phyloP scores from a whole-genome alignment of 1,140 invertebrate genomes.

The Geopemphigus sp. region DNA sequence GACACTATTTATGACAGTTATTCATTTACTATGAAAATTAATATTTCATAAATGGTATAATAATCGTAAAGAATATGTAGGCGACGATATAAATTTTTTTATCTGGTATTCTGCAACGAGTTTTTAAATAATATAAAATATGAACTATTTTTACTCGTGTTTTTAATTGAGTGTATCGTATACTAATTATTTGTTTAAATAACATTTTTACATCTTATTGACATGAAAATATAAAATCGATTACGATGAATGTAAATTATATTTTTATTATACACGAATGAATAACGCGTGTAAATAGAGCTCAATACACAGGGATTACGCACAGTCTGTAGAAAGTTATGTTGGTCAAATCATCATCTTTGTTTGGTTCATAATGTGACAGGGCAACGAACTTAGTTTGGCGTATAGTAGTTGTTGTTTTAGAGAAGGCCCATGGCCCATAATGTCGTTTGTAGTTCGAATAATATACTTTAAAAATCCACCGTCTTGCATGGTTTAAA shows the following conservation, averaged over 20 bases:
- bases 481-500: neutral
- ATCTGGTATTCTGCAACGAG: neutral
- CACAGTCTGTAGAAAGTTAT: slow-evolving; percentile 18
- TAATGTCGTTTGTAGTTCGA: neutral
- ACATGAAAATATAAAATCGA: neutral
- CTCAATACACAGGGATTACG: neutral
- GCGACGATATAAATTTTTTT: neutral
- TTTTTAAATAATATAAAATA: neutral
- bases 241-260: too few relatives aligned
- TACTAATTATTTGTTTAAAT: too few relatives aligned
- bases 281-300: neutral
- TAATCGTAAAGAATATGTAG: neutral
- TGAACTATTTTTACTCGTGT: neutral
- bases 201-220: neutral
- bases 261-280: too few relatives aligned
- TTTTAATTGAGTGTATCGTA: too few relatives aligned
- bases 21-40: slow-evolving; percentile 13
- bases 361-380: neutral
- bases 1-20: too few relatives aligned
- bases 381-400: slow-evolving; percentile 28
- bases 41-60: slow-evolving; percentile 13
- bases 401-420: neutral
- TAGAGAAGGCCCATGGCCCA: too few relatives aligned
- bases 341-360: neutral
- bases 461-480: slow-evolving; percentile 35